These are phyloP conservation scores for Diceros bicornis DNA, from an alignment of 2,797 vertebrate species.

Conservation along the genomic window DNA sequence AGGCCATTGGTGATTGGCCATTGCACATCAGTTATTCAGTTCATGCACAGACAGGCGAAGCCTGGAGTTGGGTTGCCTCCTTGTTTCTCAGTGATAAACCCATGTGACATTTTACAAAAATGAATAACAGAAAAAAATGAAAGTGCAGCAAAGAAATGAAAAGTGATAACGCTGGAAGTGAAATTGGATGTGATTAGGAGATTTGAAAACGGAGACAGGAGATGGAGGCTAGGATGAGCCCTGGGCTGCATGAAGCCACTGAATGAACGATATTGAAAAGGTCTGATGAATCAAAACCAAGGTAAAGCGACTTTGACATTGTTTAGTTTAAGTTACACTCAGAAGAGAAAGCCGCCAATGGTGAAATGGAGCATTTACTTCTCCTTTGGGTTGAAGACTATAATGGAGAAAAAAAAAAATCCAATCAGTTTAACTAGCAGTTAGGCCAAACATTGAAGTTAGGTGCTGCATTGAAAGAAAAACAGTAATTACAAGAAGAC, in stretches of 20 bases:
- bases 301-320: background rate
- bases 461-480: background rate
- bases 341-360: background rate
- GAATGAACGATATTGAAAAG: background rate
- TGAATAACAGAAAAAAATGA: background rate
- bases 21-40: background rate
- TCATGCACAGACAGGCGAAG: background rate
- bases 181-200: background rate
- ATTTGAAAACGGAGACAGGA: background rate
- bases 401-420: conserved; percentile 11
- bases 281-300: background rate
- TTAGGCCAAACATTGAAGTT: background rate
- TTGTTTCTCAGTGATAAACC: background rate
- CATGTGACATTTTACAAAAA: conserved; percentile 2
- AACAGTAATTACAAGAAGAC: background rate
- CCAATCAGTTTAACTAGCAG: background rate
- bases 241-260: background rate
- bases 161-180: background rate
- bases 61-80: background rate
- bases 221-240: background rate
- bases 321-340: background rate
- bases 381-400: background rate
- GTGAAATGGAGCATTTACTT: background rate
- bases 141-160: background rate
- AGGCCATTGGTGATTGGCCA: background rate